Conservation (phyloP, 1,140 invertebrate genomes). For the Megathymus violae region DNA sequence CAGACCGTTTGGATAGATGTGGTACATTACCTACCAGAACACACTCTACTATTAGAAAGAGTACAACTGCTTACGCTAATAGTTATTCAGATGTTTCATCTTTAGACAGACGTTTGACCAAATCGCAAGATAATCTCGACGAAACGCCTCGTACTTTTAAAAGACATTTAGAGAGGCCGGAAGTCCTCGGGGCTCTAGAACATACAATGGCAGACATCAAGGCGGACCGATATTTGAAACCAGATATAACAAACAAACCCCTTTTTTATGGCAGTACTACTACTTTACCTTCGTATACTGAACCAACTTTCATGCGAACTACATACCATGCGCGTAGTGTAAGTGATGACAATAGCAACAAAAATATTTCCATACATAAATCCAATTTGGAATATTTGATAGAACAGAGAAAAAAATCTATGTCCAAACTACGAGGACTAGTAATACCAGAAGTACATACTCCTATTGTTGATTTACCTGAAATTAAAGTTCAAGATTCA, state of each 20-base stretch:
- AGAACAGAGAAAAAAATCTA: slow-evolving; percentile 91
- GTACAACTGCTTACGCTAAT: slow-evolving; percentile 54
- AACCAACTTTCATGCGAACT: slow-evolving; percentile 52
- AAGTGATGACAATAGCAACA: slow-evolving; percentile 76
- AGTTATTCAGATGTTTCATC: slow-evolving; percentile 66
- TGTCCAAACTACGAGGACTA: slow-evolving; percentile 92
- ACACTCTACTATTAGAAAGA: slow-evolving; percentile 69
- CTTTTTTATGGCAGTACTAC: slow-evolving; percentile 77
- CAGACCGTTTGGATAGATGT: slow-evolving; percentile 78
- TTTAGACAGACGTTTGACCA: slow-evolving; percentile 73
- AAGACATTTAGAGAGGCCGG: slow-evolving; percentile 67
- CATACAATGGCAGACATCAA: slow-evolving; percentile 44
- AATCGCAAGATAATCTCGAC: slow-evolving; percentile 79
- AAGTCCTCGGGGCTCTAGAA: slow-evolving; percentile 70
- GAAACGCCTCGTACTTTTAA: slow-evolving; percentile 69
- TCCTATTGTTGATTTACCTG: slow-evolving; percentile 86
- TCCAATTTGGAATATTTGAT: slow-evolving; percentile 87
- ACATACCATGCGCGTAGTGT: slow-evolving; percentile 71
- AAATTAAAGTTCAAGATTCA: slow-evolving; percentile 89
- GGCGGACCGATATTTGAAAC: slow-evolving; percentile 47
- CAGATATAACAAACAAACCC: slow-evolving; percentile 60
- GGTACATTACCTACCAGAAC: slow-evolving; percentile 76
- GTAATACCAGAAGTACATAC: slow-evolving; percentile 91
- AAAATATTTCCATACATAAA: slow-evolving; percentile 72
- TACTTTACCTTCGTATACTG: slow-evolving; percentile 58